A percentile compares a stretch with the other conserved stretches of the same genome.
phyloP scores from a whole-genome alignment of 2,888 invertebrate genomes.

The Tetragonula carbonaria region DNA sequence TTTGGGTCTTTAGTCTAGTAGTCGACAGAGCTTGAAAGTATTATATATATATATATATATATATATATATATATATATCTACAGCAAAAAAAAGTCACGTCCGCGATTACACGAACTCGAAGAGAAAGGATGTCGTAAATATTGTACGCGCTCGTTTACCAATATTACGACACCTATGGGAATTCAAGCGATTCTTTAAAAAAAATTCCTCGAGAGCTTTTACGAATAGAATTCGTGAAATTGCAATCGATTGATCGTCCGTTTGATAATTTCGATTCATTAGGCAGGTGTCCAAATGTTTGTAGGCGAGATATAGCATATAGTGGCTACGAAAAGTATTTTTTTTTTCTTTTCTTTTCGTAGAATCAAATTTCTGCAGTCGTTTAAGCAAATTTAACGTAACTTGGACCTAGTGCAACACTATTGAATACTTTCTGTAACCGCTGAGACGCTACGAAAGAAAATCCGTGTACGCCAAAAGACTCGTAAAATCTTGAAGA shows the following conservation, averaged over 20 bases:
- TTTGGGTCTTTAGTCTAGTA: slow-evolving; percentile 34
- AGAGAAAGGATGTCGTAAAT: neutral
- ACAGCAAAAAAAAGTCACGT: slow-evolving; percentile 19
- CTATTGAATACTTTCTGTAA: neutral
- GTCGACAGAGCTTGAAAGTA: slow-evolving; percentile 17
- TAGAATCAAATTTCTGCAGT: neutral
- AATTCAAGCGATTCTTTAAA: neutral
- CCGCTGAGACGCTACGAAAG: neutral
- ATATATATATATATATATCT: neutral
- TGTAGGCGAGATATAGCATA: neutral
- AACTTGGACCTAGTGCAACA: neutral
- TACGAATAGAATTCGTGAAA: neutral
- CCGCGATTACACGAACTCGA: neutral
- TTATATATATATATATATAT: no score
- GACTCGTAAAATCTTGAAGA: neutral
- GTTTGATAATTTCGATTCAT: neutral
- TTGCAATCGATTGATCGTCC: neutral
- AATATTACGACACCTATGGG: neutral
- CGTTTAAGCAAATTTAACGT: neutral
- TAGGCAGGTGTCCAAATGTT: neutral
- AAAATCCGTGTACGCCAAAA: neutral
- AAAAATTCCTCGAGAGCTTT: no score
- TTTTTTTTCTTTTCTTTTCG: no score
- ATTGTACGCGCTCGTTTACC: neutral
- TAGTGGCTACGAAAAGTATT: neutral